phyloP scores from a whole-genome alignment of 2,113 vertebrate species.

The Pelusios castaneus region DNA sequence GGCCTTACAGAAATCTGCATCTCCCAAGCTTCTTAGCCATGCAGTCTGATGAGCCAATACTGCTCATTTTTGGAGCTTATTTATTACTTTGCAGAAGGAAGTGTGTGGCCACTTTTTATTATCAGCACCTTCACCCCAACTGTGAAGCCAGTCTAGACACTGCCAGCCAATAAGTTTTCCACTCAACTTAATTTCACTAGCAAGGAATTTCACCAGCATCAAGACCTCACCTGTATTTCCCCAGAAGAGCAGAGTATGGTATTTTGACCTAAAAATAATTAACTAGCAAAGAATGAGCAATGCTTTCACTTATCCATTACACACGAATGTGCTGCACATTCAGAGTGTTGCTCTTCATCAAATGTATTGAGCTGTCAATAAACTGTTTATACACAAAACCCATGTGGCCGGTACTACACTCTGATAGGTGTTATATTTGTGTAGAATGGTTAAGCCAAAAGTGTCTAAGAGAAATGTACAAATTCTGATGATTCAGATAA shows the following conservation, averaged over 20 bases:
- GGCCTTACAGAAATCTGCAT: not conserved
- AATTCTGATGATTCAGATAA: slow-evolving; percentile 20
- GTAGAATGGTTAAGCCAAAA: not conserved
- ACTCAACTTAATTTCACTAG: not conserved
- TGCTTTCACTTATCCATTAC: slow-evolving; percentile 58
- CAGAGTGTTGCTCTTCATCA: slow-evolving; percentile 43
- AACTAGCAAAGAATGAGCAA: slow-evolving; percentile 55
- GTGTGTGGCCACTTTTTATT: slow-evolving; percentile 9
- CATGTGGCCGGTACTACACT: slow-evolving; percentile 27
- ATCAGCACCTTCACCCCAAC: not conserved
- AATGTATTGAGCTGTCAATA: slow-evolving; percentile 54
- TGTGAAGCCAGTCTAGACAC: slow-evolving; percentile 7
- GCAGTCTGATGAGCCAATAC: not conserved
- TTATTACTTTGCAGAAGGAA: not conserved
- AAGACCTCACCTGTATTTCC: slow-evolving; percentile 57
- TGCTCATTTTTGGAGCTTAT: not conserved
- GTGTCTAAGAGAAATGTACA: slow-evolving; percentile 21
- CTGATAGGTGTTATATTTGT: slow-evolving; percentile 16
- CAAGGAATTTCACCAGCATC: not conserved
- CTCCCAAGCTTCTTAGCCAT: not conserved
- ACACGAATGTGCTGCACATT: slow-evolving; percentile 40
- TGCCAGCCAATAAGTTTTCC: slow-evolving; percentile 1
- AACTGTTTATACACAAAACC: not conserved
- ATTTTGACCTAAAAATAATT: slow-evolving; percentile 69
- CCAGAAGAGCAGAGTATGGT: slow-evolving; percentile 43